Evolutionary conservation across 2,113 vertebrate genomes (phyloP).

Genomic region (Xenopus borealis): DNA sequence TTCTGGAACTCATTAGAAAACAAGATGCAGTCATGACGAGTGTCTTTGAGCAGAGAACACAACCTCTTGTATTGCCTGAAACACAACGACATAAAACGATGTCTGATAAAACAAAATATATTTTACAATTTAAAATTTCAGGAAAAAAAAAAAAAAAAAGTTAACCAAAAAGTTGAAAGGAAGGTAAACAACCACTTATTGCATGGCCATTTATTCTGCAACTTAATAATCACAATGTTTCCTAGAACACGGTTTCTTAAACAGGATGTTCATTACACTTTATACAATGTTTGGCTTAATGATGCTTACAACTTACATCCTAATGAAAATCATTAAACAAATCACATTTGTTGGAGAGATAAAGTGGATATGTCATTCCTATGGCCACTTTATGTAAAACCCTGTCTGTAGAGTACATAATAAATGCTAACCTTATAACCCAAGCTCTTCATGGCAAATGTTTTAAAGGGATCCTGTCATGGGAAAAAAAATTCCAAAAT

Average conservation of each 20-base stretch:
- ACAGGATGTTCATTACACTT: constrained; percentile 30
- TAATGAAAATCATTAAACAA: constrained; percentile 40
- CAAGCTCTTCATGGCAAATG: too few species aligned
- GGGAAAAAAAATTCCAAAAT: too few species aligned
- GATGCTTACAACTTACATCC: constrained; percentile 20
- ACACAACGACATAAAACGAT: background rate
- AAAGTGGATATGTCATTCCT: constrained; percentile 38
- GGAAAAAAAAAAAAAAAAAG: too few species aligned
- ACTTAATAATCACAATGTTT: constrained; percentile 12
- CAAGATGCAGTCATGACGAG: constrained; percentile 79
- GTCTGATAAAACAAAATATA: too few species aligned
- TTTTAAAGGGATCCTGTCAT: too few species aligned
- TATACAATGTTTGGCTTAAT: too few species aligned
- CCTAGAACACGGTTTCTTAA: background rate
- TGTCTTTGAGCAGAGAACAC: constrained; percentile 79
- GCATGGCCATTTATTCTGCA: too few species aligned
- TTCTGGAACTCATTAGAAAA: constrained; percentile 93
- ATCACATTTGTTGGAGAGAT: constrained; percentile 40
- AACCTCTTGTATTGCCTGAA: constrained; percentile 85
- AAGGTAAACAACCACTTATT: too few species aligned
- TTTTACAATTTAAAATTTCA: too few species aligned
- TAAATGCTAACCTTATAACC: too few species aligned
- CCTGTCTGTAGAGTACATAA: too few species aligned
- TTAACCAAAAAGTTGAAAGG: too few species aligned
- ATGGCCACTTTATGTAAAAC: background rate